Percentiles rank a stretch among this genome's conserved stretches.
Conservation (phyloP, 2,888 invertebrate genomes). For the Diloba caeruleocephala region DNA sequence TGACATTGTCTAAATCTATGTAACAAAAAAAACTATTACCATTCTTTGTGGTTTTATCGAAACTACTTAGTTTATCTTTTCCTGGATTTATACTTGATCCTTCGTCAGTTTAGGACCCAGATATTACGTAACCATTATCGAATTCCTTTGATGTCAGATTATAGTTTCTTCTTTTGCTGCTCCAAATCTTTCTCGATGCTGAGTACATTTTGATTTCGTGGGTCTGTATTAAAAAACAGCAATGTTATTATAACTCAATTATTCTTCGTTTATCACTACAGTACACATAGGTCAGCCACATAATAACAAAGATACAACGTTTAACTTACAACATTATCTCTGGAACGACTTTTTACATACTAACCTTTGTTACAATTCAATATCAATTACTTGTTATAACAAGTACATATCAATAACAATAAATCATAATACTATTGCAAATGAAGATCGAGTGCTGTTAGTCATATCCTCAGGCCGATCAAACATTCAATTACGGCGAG, state of each 20-base stretch:
- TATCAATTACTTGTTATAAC: slow-evolving; percentile 9
- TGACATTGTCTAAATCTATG: slow-evolving; percentile 7
- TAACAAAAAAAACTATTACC: slow-evolving; percentile 13
- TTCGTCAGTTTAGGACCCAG: slow-evolving; percentile 5
- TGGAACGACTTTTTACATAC: not conserved
- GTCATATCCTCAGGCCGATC: not conserved
- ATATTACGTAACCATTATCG: slow-evolving; percentile 1
- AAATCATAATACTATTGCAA: slow-evolving; percentile 15
- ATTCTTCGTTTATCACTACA: slow-evolving; percentile 20
- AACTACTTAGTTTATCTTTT: slow-evolving; percentile 15
- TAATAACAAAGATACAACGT: slow-evolving; percentile 1
- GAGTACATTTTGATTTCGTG: not conserved
- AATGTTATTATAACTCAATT: slow-evolving; percentile 19
- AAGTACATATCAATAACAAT: slow-evolving; percentile 19
- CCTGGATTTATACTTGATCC: slow-evolving; percentile 4
- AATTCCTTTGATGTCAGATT: not conserved
- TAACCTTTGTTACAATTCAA: not conserved
- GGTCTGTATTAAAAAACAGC: slow-evolving; percentile 23
- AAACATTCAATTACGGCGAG: not conserved
- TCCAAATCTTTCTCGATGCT: not conserved
- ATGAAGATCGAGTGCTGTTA: slow-evolving; percentile 10
- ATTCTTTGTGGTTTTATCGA: slow-evolving; percentile 11
- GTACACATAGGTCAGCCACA: slow-evolving; percentile 21
- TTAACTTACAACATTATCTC: slow-evolving; percentile 29
- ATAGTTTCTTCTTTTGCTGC: not conserved